Base-by-base conservation (phyloP, 53 echinoderm and acorn worm species). In the Zoroaster sp. region DNA sequence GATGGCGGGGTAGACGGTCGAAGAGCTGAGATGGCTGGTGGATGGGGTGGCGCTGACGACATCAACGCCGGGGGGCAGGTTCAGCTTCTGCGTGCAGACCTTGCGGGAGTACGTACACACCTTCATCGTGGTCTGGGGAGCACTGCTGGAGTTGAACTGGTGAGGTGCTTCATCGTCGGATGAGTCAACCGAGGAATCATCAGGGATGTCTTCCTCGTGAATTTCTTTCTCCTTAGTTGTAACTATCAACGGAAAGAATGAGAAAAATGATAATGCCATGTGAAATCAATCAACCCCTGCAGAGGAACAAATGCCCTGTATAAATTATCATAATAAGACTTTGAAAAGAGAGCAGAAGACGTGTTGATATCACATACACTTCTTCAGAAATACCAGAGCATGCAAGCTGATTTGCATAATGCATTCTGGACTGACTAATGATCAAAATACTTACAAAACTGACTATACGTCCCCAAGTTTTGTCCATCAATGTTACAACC, bases 1-100 rank as follows among this genome's bases (percentile, higher is more conserved):
- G 68, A 94, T 91, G 37, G 95, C 92, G 15, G 98, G 98, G 72
- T 98, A 95, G 69, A 95, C 94, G 37, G 94, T 92, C 15, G 98
- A 98, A 3, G 98, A 98, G 77, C 98, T 98, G n/a, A 98, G 95
- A 78, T 98, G 98, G 21, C 98, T 95, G n/a, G 98, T 95, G 2
- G 98, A 95, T 12, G 98, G 94, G 33, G 92, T 90, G 8, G 95
- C 95, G 69, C 87, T 98, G 67, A 98, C 36, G 9, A 98, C 92
- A 44, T 98, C 94, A 0, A 98, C 94, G 1, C 95, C 98, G 5
- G 80, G 59, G 3, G 98, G 98, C 17, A 98, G 94, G 32, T 87
- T 47, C 35, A 98, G 90, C 40, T 72, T 83, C 86, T 98, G 98
- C 35, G 93, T 95, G 93, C 95, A 98, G 45, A 98, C 95, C 72